Base-by-base conservation (phyloP, 2,888 invertebrate species). In the Ptychoptera albimana region DNA sequence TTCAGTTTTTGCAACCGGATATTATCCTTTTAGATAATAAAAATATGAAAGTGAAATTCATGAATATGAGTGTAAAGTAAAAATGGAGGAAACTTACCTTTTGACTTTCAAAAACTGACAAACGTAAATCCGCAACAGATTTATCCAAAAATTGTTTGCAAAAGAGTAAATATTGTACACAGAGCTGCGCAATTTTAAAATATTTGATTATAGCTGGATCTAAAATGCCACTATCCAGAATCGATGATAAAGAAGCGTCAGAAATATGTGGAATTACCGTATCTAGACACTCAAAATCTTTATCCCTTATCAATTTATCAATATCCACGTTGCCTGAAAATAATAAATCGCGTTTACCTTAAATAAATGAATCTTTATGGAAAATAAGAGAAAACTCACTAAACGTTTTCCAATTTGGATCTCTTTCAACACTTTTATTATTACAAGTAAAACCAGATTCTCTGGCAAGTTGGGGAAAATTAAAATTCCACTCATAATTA, bases 191-290 rank as follows among this genome's bases (percentile, higher is more conserved):
- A 46, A 65, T 54, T 7, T 55, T 50, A 46, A 64, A 65, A 49
- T 63, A 63, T 47, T 65, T 65, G 16, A 59, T 57, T 11, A 65
- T 58, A n/a, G 62, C 62, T 40, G 60, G 60, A 45, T 65, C 65
- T 40, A 65, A 50, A 15, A 65, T 56, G 42, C 60, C 57, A 2
- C 57, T 58, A 35, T 63, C 59, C 29, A 65, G 48, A 8, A 60
- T 52, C 2, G 57, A 52, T 7, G 57, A 58, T 31, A 65, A 45
- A 1, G 64, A 62, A 1, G 58, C 61, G 50, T 63, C 63, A 1
- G 64, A 56, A 5, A 65, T 53, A 41, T 63, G 60, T 7, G 44
- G 37, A 32, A 64, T 47, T 7, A 59, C 52, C 4, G 52, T 51
- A 46, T 65, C 64, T 8, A 64, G 53, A 11, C 59, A 49, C 45